These are phyloP conservation scores for Chloropsis cyanopogon DNA, from an alignment of 2,113 vertebrate genomes.

Conservation along the genomic window DNA sequence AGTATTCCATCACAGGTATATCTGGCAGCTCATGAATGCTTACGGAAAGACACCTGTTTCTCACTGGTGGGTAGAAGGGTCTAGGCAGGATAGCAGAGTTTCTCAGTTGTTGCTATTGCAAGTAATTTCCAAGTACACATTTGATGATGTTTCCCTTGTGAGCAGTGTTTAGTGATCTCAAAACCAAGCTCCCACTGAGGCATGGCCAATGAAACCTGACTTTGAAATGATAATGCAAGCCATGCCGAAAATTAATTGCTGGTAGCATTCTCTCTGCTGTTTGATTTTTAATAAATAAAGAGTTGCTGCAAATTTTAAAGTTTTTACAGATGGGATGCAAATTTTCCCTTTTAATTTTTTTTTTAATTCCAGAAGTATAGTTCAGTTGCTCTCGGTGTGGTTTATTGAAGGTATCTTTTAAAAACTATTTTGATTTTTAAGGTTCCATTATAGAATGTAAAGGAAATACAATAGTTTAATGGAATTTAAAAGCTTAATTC, in stretches of 20 bases:
- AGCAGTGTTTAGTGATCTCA: not conserved
- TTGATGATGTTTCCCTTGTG: not conserved
- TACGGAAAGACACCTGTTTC: not conserved
- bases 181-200: constrained; percentile 20
- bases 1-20: not conserved
- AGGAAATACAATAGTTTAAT: not conserved
- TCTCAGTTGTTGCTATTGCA: not conserved
- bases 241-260: not conserved
- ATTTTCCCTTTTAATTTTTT: not conserved
- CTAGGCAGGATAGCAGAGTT: not conserved
- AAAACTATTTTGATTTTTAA: not conserved
- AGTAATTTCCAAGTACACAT: not conserved
- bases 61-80: not conserved
- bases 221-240: constrained; percentile 37
- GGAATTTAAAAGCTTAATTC: not conserved
- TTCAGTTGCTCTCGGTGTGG: not conserved
- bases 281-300: constrained; percentile 34
- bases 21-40: not conserved
- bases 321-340: not conserved
- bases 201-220: constrained; percentile 36
- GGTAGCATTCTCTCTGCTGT: not conserved
- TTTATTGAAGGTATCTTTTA: not conserved
- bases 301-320: not conserved
- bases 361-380: not conserved
- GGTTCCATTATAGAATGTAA: not conserved